Evolutionary conservation across 1,140 invertebrate genomes (phyloP).

Genomic region (Drosophila novamexicana): DNA sequence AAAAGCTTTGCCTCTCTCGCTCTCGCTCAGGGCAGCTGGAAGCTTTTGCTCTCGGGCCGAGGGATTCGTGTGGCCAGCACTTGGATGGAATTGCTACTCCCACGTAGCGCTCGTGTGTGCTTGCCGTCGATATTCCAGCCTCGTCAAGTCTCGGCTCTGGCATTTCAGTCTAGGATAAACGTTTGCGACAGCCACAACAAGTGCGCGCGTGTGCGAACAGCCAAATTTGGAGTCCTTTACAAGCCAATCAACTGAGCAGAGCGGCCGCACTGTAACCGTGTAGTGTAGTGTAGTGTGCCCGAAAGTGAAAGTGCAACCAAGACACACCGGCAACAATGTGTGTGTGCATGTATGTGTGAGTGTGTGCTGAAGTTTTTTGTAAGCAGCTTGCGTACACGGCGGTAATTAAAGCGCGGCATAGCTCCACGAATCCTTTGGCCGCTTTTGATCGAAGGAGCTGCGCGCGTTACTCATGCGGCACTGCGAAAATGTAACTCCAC

Average conservation of each 20-base stretch:
- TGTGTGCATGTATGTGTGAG: slow-evolving; percentile 12
- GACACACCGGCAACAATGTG: slow-evolving; percentile 7
- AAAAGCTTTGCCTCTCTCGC: slow-evolving; percentile 41
- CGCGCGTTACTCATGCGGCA: slow-evolving; percentile 39
- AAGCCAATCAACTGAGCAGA: slow-evolving; percentile 23
- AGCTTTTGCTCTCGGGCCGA: slow-evolving; percentile 52
- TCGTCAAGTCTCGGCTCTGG: slow-evolving; percentile 48
- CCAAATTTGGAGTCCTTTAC: slow-evolving; percentile 37
- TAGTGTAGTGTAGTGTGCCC: slow-evolving; percentile 50
- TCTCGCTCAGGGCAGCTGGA: not conserved
- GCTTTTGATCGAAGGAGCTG: slow-evolving; percentile 48
- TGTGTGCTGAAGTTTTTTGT: slow-evolving; percentile 14
- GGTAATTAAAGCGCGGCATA: slow-evolving; percentile 20
- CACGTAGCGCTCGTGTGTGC: slow-evolving; percentile 38
- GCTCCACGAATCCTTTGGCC: slow-evolving; percentile 33
- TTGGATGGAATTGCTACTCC: slow-evolving; percentile 58
- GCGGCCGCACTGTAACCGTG: slow-evolving; percentile 18
- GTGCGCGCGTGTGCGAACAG: slow-evolving; percentile 79
- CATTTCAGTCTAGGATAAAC: slow-evolving; percentile 84
- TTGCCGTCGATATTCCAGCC: slow-evolving; percentile 60
- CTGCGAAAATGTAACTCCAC: slow-evolving; percentile 63
- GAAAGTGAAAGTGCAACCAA: slow-evolving; percentile 44
- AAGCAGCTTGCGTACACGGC: not conserved
- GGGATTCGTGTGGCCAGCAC: slow-evolving; percentile 17
- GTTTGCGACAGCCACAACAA: slow-evolving; percentile 84